Percentiles rank a stretch among this genome's conserved stretches.
These are phyloP conservation scores for Ifrita kowaldi DNA, from an alignment of 2,113 vertebrate genomes.

Conservation along the genomic window DNA sequence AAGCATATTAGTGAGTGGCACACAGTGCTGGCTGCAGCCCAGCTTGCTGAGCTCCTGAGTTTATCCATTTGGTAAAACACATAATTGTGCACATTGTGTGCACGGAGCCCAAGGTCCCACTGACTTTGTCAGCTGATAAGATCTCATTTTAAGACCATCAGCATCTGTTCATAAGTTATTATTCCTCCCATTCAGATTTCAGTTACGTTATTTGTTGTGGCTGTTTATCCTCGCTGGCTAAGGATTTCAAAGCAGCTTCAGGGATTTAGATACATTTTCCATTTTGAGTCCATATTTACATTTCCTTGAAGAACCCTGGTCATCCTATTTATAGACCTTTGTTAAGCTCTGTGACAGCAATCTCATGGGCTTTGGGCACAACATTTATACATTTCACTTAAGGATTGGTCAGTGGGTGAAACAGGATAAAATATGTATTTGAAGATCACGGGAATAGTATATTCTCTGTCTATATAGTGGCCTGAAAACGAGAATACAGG, in stretches of 20 bases:
- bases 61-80: not conserved
- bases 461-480: not conserved
- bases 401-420: not conserved
- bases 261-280: not conserved
- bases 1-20: not conserved
- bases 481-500: not conserved
- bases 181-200: not conserved
- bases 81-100: not conserved
- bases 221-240: not conserved
- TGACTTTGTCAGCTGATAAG: not conserved
- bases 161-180: not conserved
- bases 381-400: not conserved
- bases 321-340: not conserved
- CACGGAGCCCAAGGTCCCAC: not conserved
- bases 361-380: not conserved
- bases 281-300: not conserved
- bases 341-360: not conserved
- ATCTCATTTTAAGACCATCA: slow-evolving; percentile 4
- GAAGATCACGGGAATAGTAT: not conserved
- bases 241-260: not conserved
- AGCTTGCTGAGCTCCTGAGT: not conserved
- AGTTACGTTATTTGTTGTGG: not conserved
- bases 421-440: not conserved
- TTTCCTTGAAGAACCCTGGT: not conserved
- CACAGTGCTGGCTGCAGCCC: not conserved